Evolutionary conservation across 1,140 invertebrate species (phyloP).

Genomic region (Drosophila pseudoananassae): DNA sequence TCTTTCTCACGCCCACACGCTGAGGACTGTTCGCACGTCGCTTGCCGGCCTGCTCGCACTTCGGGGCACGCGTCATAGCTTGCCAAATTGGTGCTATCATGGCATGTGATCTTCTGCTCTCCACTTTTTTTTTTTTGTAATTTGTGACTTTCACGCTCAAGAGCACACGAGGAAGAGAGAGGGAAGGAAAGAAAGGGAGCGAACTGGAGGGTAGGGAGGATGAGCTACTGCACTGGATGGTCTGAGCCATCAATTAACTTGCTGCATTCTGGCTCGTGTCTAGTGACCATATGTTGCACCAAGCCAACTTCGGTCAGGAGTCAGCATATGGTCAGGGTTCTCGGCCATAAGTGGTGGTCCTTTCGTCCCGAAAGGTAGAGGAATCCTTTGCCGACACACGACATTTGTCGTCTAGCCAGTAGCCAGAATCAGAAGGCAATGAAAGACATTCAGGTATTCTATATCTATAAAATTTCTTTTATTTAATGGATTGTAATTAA

Average conservation of each 20-base stretch:
- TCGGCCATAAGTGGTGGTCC: slow-evolving; percentile 22
- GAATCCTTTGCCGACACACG: slow-evolving; percentile 24
- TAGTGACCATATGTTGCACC: slow-evolving; percentile 73
- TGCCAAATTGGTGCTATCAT: slow-evolving; percentile 83
- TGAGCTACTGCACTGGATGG: slow-evolving; percentile 43
- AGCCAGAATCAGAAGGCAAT: slow-evolving; percentile 13
- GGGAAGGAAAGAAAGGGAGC: slow-evolving; percentile 3
- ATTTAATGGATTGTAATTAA: neutral
- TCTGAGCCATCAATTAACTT: slow-evolving; percentile 73
- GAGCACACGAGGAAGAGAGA: slow-evolving; percentile 49
- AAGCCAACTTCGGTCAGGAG: slow-evolving; percentile 30
- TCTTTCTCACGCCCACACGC: slow-evolving; percentile 63
- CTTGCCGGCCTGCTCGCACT: slow-evolving; percentile 19
- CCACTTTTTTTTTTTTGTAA: slow-evolving; percentile 63
- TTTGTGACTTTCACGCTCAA: slow-evolving; percentile 84
- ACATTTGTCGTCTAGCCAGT: slow-evolving; percentile 45
- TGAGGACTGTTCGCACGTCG: slow-evolving; percentile 8
- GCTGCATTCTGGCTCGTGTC: slow-evolving; percentile 63
- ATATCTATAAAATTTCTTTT: slow-evolving; percentile 15
- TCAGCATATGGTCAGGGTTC: slow-evolving; percentile 59
- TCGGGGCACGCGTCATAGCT: slow-evolving; percentile 75
- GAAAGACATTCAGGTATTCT: slow-evolving; percentile 7
- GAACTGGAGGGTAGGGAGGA: neutral
- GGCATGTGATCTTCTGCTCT: slow-evolving; percentile 67
- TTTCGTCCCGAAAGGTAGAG: slow-evolving; percentile 12